These are phyloP conservation scores for Macaria notata DNA, from an alignment of 2,888 invertebrate species.

Conservation along the genomic window DNA sequence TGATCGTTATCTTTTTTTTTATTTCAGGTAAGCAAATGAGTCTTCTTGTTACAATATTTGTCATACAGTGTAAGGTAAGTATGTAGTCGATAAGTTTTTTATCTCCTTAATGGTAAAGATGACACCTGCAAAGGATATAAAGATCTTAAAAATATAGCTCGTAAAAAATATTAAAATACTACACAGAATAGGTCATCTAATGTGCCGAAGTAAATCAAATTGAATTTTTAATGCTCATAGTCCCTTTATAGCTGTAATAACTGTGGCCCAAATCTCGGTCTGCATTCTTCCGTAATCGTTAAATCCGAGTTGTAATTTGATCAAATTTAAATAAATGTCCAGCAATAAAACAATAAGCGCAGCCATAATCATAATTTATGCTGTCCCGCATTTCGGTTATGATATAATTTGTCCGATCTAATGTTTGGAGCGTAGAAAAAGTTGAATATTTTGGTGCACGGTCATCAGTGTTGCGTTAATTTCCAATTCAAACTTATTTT, in stretches of 20 bases:
- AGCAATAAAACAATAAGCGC: conserved; percentile 47
- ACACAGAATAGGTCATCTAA: conserved; percentile 2
- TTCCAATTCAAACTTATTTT: conserved; percentile 24
- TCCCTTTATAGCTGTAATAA: conserved; percentile 27
- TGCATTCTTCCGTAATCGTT: conserved; percentile 41
- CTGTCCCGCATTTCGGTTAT: conserved; percentile 36
- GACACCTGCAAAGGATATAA: conserved; percentile 1
- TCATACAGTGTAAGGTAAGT: conserved; percentile 37
- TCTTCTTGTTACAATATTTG: conserved; percentile 33
- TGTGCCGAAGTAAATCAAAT: conserved; percentile 28
- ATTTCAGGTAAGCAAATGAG: conserved; percentile 54
- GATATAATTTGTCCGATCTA: conserved; percentile 36
- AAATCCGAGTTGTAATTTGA: conserved; percentile 52
- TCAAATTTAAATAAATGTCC: conserved; percentile 59
- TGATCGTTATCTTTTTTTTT: conserved; percentile 34
- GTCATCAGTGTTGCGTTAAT: conserved; percentile 33
- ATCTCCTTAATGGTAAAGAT: conserved; percentile 1
- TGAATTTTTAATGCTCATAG: conserved; percentile 31
- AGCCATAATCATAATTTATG: conserved; percentile 49
- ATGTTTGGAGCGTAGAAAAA: conserved; percentile 28
- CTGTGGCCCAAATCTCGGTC: conserved; percentile 34
- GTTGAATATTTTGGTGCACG: conserved; percentile 27
- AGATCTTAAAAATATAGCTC: no score
- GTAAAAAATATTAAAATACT: neutral
- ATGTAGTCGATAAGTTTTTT: conserved; percentile 27